These are phyloP conservation scores for Bellardia bayeri DNA, from an alignment of 2,888 invertebrate species.

Conservation along the genomic window DNA sequence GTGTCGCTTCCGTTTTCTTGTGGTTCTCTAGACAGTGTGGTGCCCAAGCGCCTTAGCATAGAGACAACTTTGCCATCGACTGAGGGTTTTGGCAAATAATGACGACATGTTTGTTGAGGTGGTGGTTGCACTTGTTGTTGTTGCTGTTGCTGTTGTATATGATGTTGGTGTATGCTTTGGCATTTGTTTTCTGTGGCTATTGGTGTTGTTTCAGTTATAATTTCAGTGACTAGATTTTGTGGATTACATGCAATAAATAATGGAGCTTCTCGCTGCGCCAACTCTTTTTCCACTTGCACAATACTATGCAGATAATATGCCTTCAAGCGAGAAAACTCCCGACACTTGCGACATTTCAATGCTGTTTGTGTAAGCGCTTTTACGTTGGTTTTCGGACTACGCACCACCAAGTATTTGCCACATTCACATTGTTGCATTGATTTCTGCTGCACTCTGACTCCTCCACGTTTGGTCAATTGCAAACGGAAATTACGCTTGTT, in stretches of 20 bases:
- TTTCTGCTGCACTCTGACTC: constrained; percentile 68
- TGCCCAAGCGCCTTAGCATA: constrained; percentile 82
- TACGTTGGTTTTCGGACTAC: constrained; percentile 41
- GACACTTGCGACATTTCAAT: constrained; percentile 78
- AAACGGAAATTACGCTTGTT: constrained; percentile 68
- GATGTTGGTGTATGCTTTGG: constrained; percentile 54
- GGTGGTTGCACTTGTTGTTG: constrained; percentile 38
- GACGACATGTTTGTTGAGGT: constrained; percentile 75
- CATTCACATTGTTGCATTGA: constrained; percentile 78
- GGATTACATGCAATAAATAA: constrained; percentile 52
- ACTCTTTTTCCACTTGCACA: constrained; percentile 71
- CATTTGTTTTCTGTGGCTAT: constrained; percentile 32
- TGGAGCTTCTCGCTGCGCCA: constrained; percentile 47
- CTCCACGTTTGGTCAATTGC: constrained; percentile 53
- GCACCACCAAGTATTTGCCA: constrained; percentile 76
- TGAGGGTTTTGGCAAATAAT: constrained; percentile 68
- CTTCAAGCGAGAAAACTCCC: constrained; percentile 71
- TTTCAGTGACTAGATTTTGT: constrained; percentile 64
- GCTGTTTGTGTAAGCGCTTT: constrained; percentile 1
- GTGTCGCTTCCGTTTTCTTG: constrained; percentile 62
- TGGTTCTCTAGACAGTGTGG: constrained; percentile 80
- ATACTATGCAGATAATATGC: constrained; percentile 76
- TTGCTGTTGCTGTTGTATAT: constrained; percentile 26
- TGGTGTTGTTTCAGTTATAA: constrained; percentile 17
- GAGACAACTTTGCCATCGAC: constrained; percentile 83